These are phyloP conservation scores for Tetramorium simillimum DNA, from an alignment of 1,140 invertebrate genomes.

Conservation along the genomic window DNA sequence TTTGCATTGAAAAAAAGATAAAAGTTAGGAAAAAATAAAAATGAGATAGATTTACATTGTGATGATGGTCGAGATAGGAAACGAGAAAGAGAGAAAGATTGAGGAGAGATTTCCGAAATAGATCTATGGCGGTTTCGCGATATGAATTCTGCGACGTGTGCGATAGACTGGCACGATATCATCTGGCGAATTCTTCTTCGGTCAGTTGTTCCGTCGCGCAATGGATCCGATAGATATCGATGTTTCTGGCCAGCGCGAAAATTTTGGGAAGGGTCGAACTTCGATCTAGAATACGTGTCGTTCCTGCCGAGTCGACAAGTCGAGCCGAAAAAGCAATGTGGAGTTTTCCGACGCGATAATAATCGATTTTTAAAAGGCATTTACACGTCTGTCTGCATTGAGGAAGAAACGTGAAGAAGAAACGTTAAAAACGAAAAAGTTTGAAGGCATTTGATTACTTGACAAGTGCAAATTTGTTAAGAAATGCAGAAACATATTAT, in stretches of 20 bases:
- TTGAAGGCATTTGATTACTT: background rate
- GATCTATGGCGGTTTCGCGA: constrained; percentile 59
- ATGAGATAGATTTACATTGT: background rate
- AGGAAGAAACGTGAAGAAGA: background rate
- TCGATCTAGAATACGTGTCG: constrained; percentile 49
- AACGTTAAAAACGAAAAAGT: background rate
- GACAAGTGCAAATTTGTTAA: background rate
- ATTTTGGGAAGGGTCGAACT: constrained; percentile 42
- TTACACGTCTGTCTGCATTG: background rate
- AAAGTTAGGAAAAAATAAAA: background rate
- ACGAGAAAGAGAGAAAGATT: constrained; percentile 27
- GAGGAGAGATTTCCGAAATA: constrained; percentile 46
- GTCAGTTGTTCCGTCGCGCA: constrained; percentile 64
- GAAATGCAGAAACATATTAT: constrained; percentile 9
- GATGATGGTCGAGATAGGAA: constrained; percentile 15
- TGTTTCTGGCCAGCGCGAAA: constrained; percentile 43
- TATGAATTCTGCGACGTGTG: constrained; percentile 77
- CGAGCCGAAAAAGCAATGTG: background rate
- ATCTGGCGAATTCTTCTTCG: constrained; percentile 39
- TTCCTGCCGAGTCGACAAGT: constrained; percentile 3
- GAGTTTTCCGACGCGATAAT: background rate
- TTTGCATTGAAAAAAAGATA: background rate
- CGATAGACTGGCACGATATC: constrained; percentile 71
- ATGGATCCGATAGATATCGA: constrained; percentile 74
- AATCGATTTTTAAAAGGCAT: constrained; percentile 27